Evolutionary conservation across 2,113 vertebrate species (phyloP).

Genomic region (Accipiter cooperii): DNA sequence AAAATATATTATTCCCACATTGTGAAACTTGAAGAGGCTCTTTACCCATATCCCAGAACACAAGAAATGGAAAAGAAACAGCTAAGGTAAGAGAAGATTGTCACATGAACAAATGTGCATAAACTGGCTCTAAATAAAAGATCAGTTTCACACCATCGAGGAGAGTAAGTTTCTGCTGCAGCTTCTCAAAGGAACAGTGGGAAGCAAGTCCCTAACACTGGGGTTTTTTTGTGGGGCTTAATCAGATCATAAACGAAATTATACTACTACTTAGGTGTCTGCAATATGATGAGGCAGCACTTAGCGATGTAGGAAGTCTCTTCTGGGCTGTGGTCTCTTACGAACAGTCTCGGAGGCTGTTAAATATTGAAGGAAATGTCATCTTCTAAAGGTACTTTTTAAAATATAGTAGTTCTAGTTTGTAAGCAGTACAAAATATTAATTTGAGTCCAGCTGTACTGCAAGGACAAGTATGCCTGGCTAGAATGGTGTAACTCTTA

Average conservation of each 20-base stretch:
- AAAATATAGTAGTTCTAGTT: background rate
- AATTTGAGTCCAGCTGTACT: background rate
- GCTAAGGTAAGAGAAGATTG: background rate
- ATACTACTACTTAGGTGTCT: background rate
- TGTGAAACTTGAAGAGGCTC: background rate
- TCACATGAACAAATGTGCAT: background rate
- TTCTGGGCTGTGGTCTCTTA: background rate
- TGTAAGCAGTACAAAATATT: background rate
- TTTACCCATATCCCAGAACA: background rate
- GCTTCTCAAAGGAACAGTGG: background rate
- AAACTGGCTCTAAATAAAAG: background rate
- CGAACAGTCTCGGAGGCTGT: background rate
- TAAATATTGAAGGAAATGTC: background rate
- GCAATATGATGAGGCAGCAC: background rate
- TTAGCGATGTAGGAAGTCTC: background rate
- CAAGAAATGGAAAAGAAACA: background rate
- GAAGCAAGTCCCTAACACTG: background rate
- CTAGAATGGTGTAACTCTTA: background rate
- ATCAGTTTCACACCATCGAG: background rate
- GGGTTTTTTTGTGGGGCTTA: background rate
- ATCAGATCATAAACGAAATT: background rate
- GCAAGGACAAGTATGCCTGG: background rate
- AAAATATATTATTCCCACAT: background rate
- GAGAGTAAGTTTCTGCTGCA: background rate
- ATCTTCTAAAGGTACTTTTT: background rate